Base-by-base conservation (phyloP, 1,140 invertebrate genomes). In the Drosophila funebris region DNA sequence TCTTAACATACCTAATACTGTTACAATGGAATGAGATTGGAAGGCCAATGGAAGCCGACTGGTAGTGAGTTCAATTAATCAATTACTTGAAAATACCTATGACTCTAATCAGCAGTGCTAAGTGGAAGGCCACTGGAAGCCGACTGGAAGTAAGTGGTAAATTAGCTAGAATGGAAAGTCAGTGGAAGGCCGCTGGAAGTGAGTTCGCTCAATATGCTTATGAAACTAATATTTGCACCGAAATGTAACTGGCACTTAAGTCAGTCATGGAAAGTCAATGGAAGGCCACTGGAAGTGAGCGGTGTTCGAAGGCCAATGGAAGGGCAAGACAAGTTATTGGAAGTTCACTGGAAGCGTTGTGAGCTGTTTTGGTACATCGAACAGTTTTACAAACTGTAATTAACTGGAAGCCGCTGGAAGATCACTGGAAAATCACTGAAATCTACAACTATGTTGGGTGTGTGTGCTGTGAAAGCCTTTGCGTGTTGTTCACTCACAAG, bases 331-430 rank as follows among this genome's bases (percentile, higher is more conserved):
- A 27, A 41, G 39, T n/a, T 7, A 16, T n/a, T 18, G n/a, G 1
- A 18, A 41, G n/a, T 2, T 9, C 1, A 33, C 6, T 52, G 48
- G 48, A 52, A 41, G 46, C 24, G 6, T 16, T 13, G 37, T 39
- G 4, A 14, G 11, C 27, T 18, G 13, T 22, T 16, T 22, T 1
- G 18, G 39, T 27, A 13, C 8, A 24, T 33, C 36, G 36, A 29
- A 11, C 20, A 54, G 39, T 53, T 56, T 44, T 31, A 13, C 20
- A 39, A 29, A 29, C 43, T 14, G 11, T 0, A 22, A 44, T 14
- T 16, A 24, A 61, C 20, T 54, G 44, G 9, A 27, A 54, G 53
- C 24, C 6, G 52, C 27, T 54, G 44, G 9, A 27, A 54, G 53
- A 7, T 3, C 6, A 33, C 24, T 57, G 39, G 43, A 46, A 61